Conservation (phyloP, 30 jellyfish, hydroid and myxozoan species). For the Sanderia malayensis region DNA sequence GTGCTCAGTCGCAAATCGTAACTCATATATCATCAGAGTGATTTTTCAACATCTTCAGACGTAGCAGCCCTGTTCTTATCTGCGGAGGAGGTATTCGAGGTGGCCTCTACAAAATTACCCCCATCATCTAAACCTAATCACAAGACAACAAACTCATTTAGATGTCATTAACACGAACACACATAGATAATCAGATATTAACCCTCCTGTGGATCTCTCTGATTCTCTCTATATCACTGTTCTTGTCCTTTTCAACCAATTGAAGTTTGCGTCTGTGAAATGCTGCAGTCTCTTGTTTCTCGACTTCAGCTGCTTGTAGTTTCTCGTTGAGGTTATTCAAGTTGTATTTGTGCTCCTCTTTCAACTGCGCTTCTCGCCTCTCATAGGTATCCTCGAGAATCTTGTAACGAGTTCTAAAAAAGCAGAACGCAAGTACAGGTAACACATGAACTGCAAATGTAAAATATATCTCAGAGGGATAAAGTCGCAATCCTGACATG, state of each 20-base stretch:
- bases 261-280: slow-evolving; percentile 39
- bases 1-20: too few species aligned
- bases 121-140: not conserved
- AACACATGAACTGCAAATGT: too few species aligned
- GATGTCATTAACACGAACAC: too few species aligned
- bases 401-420: slow-evolving; percentile 53
- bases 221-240: slow-evolving; percentile 69
- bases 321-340: slow-evolving; percentile 49
- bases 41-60: too few species aligned
- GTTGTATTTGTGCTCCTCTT: slow-evolving; percentile 60
- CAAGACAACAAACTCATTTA: too few species aligned
- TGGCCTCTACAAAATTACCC: not conserved
- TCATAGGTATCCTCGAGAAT: slow-evolving; percentile 82
- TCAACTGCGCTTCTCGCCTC: slow-evolving; percentile 72
- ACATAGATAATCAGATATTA: too few species aligned
- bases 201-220: slow-evolving; percentile 77
- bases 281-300: slow-evolving; percentile 51
- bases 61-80: too few species aligned
- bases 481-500: too few species aligned
- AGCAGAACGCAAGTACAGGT: too few species aligned
- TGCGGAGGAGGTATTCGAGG: too few species aligned
- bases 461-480: too few species aligned
- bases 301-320: slow-evolving; percentile 40
- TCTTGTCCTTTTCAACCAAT: slow-evolving; percentile 42
- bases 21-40: too few species aligned